Conservation (phyloP, 2,888 invertebrate genomes). For the Pristionchus maxplancki region DNA sequence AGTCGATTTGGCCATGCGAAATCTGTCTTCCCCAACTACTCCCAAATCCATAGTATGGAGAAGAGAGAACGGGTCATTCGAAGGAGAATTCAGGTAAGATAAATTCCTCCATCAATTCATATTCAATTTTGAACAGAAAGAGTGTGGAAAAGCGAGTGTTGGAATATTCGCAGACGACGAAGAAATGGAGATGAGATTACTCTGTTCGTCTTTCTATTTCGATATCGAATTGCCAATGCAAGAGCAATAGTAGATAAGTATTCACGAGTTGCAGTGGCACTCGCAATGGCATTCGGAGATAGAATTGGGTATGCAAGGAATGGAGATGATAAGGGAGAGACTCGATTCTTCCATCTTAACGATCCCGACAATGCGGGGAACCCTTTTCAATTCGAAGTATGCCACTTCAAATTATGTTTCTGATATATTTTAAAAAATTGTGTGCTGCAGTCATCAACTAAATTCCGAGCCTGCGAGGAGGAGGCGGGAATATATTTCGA, state of each 20-base stretch:
- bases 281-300: constrained; percentile 31
- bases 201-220: not conserved
- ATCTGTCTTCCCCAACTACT: not conserved
- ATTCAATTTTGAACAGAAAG: not conserved
- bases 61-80: not conserved
- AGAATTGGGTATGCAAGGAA: not conserved
- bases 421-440: not conserved
- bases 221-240: not conserved
- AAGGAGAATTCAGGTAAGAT: not conserved
- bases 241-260: not conserved
- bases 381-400: not conserved
- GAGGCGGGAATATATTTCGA: not conserved
- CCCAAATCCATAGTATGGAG: not conserved
- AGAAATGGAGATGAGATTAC: constrained; percentile 13
- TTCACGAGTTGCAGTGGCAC: not conserved
- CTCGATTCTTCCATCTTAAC: not conserved
- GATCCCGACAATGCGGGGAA: not conserved
- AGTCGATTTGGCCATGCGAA: not conserved
- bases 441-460: not conserved
- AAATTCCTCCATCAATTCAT: not conserved
- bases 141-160: not conserved
- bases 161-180: not conserved
- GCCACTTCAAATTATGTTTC: too few species aligned
- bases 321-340: not conserved
- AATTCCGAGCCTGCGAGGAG: not conserved